These are phyloP conservation scores for Perodicticus potto DNA, from an alignment of 2,797 vertebrate genomes.

Conservation along the genomic window DNA sequence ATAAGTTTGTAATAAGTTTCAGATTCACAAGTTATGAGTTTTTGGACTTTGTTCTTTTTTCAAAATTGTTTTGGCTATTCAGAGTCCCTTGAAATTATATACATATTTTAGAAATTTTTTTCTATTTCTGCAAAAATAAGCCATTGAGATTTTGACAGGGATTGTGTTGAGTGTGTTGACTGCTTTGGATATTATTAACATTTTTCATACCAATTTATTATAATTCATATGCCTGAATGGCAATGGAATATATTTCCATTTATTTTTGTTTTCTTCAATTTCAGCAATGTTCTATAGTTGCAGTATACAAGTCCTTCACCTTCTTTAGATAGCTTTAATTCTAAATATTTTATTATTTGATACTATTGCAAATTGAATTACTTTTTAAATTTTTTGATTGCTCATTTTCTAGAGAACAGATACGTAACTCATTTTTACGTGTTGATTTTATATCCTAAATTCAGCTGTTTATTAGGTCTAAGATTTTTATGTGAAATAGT, in stretches of 20 bases:
- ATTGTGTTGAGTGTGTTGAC: not conserved
- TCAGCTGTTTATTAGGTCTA: not conserved
- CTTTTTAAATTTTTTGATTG: not conserved
- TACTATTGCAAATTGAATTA: not conserved
- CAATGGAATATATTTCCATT: not conserved
- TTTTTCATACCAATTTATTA: not conserved
- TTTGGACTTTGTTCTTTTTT: not conserved
- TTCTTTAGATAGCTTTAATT: not conserved
- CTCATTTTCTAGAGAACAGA: not conserved
- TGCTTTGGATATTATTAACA: not conserved
- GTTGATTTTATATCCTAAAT: not conserved
- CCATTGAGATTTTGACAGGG: not conserved
- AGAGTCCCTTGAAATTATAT: not conserved
- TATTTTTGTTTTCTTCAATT: not conserved
- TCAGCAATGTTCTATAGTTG: not conserved
- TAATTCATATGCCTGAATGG: not conserved
- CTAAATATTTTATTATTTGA: not conserved
- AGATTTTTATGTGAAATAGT: not conserved
- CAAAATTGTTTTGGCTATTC: not conserved
- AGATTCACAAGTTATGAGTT: not conserved
- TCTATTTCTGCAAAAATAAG: not conserved
- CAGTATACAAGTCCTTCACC: fast-evolving
- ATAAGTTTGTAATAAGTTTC: not conserved
- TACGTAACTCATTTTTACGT: not conserved
- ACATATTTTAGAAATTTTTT: not conserved